Evolutionary conservation across 2,113 vertebrate genomes (phyloP).

Genomic region (Progne subis): DNA sequence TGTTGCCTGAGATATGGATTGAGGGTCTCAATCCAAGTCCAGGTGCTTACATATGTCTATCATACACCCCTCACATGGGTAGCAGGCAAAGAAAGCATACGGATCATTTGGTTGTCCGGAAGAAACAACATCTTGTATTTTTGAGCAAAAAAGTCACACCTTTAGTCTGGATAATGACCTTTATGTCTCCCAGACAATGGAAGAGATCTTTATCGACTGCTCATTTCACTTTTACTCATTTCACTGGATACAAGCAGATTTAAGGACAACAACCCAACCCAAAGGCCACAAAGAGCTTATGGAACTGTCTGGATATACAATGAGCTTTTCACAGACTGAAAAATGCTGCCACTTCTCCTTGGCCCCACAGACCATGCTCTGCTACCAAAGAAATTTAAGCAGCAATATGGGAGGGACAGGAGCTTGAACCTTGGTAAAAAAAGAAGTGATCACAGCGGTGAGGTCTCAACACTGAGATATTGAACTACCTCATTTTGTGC

Average conservation of each 20-base stretch:
- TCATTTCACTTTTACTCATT: background rate
- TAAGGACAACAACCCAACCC: background rate
- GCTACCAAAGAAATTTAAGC: background rate
- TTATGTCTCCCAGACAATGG: background rate
- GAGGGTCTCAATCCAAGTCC: background rate
- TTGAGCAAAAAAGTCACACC: background rate
- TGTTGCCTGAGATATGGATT: background rate
- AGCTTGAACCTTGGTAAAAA: background rate
- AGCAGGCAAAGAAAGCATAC: background rate
- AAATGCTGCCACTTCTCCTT: background rate
- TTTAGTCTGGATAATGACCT: background rate
- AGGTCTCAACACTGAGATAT: fast-evolving
- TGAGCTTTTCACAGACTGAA: background rate
- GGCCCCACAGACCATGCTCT: background rate
- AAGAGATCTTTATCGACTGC: background rate
- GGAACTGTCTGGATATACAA: background rate
- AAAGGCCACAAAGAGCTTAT: background rate
- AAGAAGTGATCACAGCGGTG: background rate
- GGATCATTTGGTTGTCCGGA: background rate
- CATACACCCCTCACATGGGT: background rate
- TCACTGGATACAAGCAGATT: background rate
- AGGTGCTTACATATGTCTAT: background rate
- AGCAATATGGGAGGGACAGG: background rate
- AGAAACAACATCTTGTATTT: background rate
- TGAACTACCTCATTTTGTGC: background rate